Conservation (phyloP, 2,113 vertebrate species). For the Mormoops blainvillei region DNA sequence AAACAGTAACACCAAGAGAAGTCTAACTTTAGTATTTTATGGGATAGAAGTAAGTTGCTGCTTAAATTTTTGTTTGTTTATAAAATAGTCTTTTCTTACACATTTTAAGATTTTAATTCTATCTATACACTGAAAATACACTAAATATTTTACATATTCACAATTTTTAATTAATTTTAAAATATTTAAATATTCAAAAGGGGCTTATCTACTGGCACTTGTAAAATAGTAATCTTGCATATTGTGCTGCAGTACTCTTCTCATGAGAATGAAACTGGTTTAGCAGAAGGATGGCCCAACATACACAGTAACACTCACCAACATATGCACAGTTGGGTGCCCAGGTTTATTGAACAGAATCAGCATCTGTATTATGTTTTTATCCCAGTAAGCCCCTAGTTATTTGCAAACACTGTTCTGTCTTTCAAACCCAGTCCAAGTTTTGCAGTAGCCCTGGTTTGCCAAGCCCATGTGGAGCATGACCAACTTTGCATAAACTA, state of each 20-base stretch:
- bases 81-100: background rate
- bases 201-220: background rate
- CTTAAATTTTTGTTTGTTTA: background rate
- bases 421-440: conserved; percentile 15
- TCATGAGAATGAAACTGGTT: background rate
- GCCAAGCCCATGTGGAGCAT: background rate
- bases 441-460: background rate
- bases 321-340: background rate
- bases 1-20: background rate
- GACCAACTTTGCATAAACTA: background rate
- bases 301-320: background rate
- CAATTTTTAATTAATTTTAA: no score
- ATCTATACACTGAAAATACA: background rate
- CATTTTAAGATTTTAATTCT: background rate
- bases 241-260: background rate
- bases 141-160: no score
- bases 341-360: conserved; percentile 33
- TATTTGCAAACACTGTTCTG: conserved; percentile 32
- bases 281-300: background rate
- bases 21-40: background rate
- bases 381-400: background rate
- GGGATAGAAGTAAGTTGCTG: background rate
- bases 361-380: conserved; percentile 30
- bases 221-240: background rate
- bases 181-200: no score